phyloP scores from a whole-genome alignment of 2,888 invertebrate species.

The Hybos culiciformis region DNA sequence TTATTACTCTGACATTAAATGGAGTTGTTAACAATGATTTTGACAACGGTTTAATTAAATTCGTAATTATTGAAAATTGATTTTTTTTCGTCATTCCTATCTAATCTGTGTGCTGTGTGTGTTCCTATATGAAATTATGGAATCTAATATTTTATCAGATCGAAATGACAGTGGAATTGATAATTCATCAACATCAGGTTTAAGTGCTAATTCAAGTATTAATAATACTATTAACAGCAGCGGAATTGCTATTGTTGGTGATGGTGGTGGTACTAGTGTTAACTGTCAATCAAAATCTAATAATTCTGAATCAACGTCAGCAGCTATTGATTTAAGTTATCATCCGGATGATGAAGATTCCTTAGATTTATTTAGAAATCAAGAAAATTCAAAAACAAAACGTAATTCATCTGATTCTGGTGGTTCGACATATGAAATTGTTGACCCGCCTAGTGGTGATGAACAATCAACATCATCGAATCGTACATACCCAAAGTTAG shows the following conservation, averaged over 20 bases:
- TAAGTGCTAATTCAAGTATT: constrained; percentile 9
- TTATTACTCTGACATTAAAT: too few species aligned
- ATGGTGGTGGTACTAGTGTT: neutral
- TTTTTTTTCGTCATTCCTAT: neutral
- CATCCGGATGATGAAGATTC: neutral
- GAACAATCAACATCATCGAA: neutral
- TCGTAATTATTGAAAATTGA: too few species aligned
- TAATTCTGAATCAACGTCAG: neutral
- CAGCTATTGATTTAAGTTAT: neutral
- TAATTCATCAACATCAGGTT: constrained; percentile 4
- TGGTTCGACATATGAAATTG: constrained; percentile 12
- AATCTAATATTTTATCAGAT: constrained; percentile 5
- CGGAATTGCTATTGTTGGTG: neutral
- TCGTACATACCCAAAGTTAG: neutral
- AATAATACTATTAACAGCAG: neutral
- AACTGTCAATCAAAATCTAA: neutral
- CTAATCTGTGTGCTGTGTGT: neutral
- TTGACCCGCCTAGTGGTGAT: constrained; percentile 6
- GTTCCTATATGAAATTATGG: too few species aligned
- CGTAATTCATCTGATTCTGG: constrained; percentile 8
- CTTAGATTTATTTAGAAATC: neutral
- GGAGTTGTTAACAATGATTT: too few species aligned
- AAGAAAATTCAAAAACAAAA: neutral
- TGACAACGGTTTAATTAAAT: too few species aligned
- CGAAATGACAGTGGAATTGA: constrained; percentile 10